A percentile compares a stretch with the other conserved stretches of the same genome.
phyloP scores from a whole-genome alignment of 2,888 invertebrate species.

The Chesias legatella region DNA sequence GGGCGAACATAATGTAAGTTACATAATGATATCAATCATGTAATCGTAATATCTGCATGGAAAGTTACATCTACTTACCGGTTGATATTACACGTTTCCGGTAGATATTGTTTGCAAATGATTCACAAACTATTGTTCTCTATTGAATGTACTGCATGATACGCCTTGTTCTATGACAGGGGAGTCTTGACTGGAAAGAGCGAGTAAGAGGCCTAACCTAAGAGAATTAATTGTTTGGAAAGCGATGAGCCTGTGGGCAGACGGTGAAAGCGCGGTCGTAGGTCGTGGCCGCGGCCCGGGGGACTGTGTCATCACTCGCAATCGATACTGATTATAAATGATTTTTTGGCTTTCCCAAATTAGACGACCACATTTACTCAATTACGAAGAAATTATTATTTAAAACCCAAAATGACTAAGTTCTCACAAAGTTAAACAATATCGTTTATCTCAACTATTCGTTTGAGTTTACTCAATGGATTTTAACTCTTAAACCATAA shows the following conservation, averaged over 20 bases:
- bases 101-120: conserved; percentile 65
- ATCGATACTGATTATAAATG: conserved; percentile 26
- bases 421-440: conserved; percentile 9
- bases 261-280: conserved; percentile 59
- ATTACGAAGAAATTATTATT: neutral
- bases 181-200: conserved; percentile 25
- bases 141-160: conserved; percentile 31
- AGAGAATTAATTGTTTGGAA: conserved; percentile 37
- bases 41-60: conserved; percentile 37
- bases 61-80: conserved; percentile 49
- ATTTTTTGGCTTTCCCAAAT: conserved; percentile 17
- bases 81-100: conserved; percentile 45
- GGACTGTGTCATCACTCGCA: conserved; percentile 32
- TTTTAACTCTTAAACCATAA: conserved; percentile 25
- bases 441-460: conserved; percentile 14
- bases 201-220: conserved; percentile 27
- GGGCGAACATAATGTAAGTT: conserved; percentile 28
- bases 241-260: conserved; percentile 39
- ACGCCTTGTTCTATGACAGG: conserved; percentile 20
- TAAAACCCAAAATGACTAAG: no score
- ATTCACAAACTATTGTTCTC: conserved; percentile 44
- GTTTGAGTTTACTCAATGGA: conserved; percentile 20
- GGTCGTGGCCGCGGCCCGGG: conserved; percentile 42
- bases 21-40: conserved; percentile 44
- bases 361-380: conserved; percentile 1